These are phyloP conservation scores for Drosophila maculinotata DNA, from an alignment of 2,888 invertebrate genomes.

Conservation along the genomic window DNA sequence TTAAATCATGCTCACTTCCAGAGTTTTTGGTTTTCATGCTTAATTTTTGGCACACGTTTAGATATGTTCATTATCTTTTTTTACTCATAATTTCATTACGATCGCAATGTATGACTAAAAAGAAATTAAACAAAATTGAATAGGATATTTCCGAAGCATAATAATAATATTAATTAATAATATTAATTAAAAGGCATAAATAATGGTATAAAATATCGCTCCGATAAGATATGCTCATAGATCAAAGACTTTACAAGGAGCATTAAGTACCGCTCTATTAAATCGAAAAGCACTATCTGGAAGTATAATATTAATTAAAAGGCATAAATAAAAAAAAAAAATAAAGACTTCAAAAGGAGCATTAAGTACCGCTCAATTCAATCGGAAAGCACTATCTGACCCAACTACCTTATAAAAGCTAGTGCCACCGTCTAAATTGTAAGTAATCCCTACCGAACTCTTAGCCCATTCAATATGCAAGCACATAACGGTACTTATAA, in stretches of 20 bases:
- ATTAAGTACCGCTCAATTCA: slow-evolving; percentile 3
- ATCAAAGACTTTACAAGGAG: slow-evolving; percentile 33
- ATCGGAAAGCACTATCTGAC: slow-evolving; percentile 7
- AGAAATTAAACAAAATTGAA: no score
- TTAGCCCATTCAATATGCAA: slow-evolving; percentile 19
- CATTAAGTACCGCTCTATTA: slow-evolving; percentile 6
- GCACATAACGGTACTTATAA: slow-evolving; percentile 18
- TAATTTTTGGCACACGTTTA: no score
- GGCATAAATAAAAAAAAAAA: no score
- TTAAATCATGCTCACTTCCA: no score
- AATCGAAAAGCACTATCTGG: slow-evolving; percentile 8
- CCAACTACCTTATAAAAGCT: slow-evolving; percentile 18
- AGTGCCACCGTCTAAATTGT: not conserved
- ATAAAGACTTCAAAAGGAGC: slow-evolving; percentile 41
- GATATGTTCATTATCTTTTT: no score
- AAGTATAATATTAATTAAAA: no score
- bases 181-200: slow-evolving; percentile 6
- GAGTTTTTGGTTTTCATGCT: no score
- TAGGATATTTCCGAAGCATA: no score
- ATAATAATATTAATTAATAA: no score
- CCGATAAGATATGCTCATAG: not conserved
- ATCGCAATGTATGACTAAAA: no score
- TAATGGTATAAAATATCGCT: no score
- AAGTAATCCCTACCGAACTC: not conserved
- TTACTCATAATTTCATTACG: no score